Percentiles rank a stretch among this genome's conserved stretches.
phyloP scores from a whole-genome alignment of 2,888 invertebrate species.

The Ennomos erosarius region DNA sequence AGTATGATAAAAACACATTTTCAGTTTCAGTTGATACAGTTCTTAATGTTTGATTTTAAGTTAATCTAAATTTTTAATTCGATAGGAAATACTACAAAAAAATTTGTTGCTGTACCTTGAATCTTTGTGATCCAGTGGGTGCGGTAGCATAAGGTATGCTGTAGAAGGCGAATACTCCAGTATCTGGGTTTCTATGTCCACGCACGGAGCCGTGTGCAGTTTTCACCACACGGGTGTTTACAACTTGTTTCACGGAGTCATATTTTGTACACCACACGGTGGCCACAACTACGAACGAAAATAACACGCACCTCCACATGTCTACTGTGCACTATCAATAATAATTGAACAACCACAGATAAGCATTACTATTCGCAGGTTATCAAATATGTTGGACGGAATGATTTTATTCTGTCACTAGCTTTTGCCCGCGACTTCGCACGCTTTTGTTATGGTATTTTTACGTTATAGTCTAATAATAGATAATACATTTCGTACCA shows the following conservation, averaged over 20 bases:
- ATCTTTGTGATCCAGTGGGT: constrained; percentile 55
- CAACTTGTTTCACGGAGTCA: constrained; percentile 17
- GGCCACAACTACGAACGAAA: constrained; percentile 7
- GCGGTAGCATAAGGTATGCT: constrained; percentile 66
- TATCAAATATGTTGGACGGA: no score
- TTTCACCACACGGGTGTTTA: constrained; percentile 40
- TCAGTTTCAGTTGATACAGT: no score
- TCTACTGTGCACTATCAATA: neutral
- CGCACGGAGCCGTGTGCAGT: constrained; percentile 54
- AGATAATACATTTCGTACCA: no score
- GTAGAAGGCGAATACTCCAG: constrained; percentile 52
- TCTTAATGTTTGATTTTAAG: no score
- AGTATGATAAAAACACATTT: no score
- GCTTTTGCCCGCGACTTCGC: no score
- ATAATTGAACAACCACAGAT: neutral
- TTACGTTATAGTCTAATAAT: no score
- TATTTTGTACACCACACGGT: constrained; percentile 7
- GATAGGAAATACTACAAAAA: no score
- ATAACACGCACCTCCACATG: constrained; percentile 17
- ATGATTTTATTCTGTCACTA: no score
- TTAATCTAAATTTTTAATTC: no score
- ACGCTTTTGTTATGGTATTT: no score
- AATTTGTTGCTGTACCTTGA: constrained; percentile 44
- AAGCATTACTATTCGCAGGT: no score
- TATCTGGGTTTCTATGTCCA: constrained; percentile 48